Evolutionary conservation across 2,113 vertebrate genomes (phyloP), one percentile per base, ranked within the genome.

Genomic region (Heliornis fulica): DNA sequence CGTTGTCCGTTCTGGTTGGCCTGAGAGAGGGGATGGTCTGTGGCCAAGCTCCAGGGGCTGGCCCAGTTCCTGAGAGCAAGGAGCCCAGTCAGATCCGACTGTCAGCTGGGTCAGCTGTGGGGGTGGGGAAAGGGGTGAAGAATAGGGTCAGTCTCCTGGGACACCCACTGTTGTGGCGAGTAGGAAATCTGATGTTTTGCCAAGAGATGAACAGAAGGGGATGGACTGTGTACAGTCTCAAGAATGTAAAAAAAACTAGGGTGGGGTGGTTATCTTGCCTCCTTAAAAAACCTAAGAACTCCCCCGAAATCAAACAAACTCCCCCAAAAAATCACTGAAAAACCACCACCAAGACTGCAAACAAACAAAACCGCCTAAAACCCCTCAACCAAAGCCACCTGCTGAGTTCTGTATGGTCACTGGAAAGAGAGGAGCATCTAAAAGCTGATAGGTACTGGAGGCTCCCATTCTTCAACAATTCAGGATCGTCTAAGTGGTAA

Each of bases 1-100:
- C 11, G 22, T 28, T n/a, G 48, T 38, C 2, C 0, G 7, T 50
- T 61, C 38, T 13, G 34, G 3, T 32, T 4, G 1, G 26, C 25
- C 41, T 51, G 23, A 41, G 43, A 34, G 51, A 29, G 34, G 20
- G 13, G 61, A 10, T 40, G 75, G 22, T 22, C n/a, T 70, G 5
- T 46, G n/a, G 38, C 54, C n/a, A 22, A 18, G 46, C 26, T 78
- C 11, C 56, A 63, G 48, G 12, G 23, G 29, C 66, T 1, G 5
- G 75, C 75, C 32, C 18, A 18, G 18, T 69, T 56, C 48, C 23
- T 8, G 7, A 29, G 22, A 78, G 45, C 22, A 28, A 10, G 74
- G 21, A 89, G 43, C 43, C 41, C 36, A 57, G 59, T 45, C n/a
- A 31, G 31, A 11, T 31, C 15, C 53, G 46, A 3, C 53, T 57